Conservation (phyloP, 2,888 invertebrate species). For the Cheilosia impressa region DNA sequence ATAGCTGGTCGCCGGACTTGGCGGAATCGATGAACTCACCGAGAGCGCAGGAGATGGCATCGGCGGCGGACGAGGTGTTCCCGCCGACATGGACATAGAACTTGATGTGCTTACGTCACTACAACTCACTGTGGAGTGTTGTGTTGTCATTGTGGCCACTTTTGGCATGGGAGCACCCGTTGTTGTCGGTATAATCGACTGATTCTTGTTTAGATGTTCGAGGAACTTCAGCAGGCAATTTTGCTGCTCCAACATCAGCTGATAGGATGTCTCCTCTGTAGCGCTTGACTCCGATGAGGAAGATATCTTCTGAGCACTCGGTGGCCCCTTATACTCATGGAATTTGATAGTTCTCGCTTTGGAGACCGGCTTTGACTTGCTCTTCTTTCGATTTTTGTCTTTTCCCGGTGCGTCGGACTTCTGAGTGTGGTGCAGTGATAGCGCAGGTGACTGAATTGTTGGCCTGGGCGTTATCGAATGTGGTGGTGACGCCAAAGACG, state of each 20-base stretch:
- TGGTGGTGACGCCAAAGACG: conserved; percentile 87
- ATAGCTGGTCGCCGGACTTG: conserved; percentile 82
- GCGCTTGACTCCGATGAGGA: conserved; percentile 84
- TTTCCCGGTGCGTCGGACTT: conserved; percentile 88
- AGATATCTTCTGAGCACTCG: conserved; percentile 88
- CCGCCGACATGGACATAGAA: conserved; percentile 79
- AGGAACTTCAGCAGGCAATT: conserved; percentile 94
- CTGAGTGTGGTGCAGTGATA: conserved; percentile 81
- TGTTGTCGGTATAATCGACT: conserved; percentile 88
- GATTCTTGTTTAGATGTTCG: conserved; percentile 91
- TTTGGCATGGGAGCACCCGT: conserved; percentile 76
- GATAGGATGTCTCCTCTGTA: conserved; percentile 92
- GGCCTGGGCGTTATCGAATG: conserved; percentile 85
- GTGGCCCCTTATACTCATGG: conserved; percentile 98
- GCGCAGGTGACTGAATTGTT: conserved; percentile 84
- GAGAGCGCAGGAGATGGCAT: conserved; percentile 85
- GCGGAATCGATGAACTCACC: conserved; percentile 83
- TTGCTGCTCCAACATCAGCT: conserved; percentile 96
- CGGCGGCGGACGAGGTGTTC: conserved; percentile 82
- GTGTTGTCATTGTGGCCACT: conserved; percentile 77
- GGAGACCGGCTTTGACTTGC: conserved; percentile 91
- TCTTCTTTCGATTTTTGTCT: conserved; percentile 92
- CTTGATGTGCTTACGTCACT: conserved; percentile 76
- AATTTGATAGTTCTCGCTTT: conserved; percentile 97
- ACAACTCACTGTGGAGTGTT: conserved; percentile 72